Evolutionary conservation across 2,797 vertebrate species (phyloP).

Genomic region (Potorous gilbertii): DNA sequence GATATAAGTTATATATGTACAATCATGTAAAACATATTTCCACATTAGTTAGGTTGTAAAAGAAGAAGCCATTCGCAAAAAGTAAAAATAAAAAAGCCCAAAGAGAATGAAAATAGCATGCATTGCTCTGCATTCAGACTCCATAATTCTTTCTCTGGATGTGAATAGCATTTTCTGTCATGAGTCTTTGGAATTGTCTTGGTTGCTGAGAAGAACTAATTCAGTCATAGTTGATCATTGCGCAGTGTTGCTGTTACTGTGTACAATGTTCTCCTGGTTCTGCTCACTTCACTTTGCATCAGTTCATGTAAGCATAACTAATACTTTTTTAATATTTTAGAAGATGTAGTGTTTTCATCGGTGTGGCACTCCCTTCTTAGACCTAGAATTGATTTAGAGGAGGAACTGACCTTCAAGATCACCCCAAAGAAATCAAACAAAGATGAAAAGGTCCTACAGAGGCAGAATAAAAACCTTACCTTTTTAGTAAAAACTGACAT

Average conservation of each 20-base stretch:
- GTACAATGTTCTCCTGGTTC: neutral
- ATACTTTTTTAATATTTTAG: neutral
- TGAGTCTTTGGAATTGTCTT: neutral
- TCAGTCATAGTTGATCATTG: neutral
- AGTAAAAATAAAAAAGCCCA: neutral
- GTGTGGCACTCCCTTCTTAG: neutral
- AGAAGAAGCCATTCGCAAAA: neutral
- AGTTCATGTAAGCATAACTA: neutral
- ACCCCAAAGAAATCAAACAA: neutral
- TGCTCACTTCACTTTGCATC: neutral
- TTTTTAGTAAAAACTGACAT: neutral
- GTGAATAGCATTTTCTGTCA: neutral
- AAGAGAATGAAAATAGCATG: neutral
- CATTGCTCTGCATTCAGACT: neutral
- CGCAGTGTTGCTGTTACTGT: neutral
- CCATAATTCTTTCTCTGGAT: neutral
- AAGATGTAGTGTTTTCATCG: neutral
- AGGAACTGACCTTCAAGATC: neutral
- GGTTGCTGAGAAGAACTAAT: neutral
- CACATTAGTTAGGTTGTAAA: neutral
- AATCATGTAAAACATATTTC: neutral
- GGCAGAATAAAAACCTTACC: neutral
- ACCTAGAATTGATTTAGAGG: neutral
- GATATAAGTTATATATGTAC: neutral
- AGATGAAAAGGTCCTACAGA: neutral